Base-by-base conservation (phyloP, 2,797 vertebrate species). In the Molossus alvarezi region DNA sequence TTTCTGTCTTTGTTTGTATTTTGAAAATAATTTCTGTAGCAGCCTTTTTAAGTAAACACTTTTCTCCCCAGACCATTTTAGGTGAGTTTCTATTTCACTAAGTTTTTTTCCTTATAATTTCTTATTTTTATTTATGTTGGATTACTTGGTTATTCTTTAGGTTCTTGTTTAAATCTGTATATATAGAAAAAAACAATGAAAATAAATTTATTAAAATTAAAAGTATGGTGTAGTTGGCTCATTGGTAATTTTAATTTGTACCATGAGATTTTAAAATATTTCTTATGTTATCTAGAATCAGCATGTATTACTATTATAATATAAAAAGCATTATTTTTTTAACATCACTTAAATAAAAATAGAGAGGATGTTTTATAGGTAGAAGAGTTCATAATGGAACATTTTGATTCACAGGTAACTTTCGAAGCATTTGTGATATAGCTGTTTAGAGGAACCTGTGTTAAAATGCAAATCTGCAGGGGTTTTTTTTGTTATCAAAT, bases 161-260 rank as follows among this genome's bases (percentile, higher is more conserved):
- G 37, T 45, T 72, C 29, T 82, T 41, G 8, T n/a, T 88, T 79
- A 58, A 85, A 90, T 77, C 9, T 87, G 3, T 58, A 33, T 82
- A 21, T 18, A 0, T 23, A 87, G 53, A 23, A 64, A 69, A 86
- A 88, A 76, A 51, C 1, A 69, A 85, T 57, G 45, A 37, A 88
- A 88, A 84, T 12, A 82, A 87, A 91, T 20, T 37, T 13, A 41
- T 91, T 72, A 85, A 79, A 83, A 64, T 29, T 73, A 64, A 79
- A 88, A 88, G 5, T n/a, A 76, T n/a, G 9, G 4, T 81, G 1
- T 85, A 45, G 17, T 62, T 84, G 33, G 6, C 4, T 93, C 90
- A 75, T 14, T 27, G 18, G 21, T 90, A 20, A 82, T 79, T 72
- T 37, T 69, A 85, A 85, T 69, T 84, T 88, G 85, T 12, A 88